phyloP scores from a whole-genome alignment of 2,113 vertebrate species.

The Reinhardtius hippoglossoides region DNA sequence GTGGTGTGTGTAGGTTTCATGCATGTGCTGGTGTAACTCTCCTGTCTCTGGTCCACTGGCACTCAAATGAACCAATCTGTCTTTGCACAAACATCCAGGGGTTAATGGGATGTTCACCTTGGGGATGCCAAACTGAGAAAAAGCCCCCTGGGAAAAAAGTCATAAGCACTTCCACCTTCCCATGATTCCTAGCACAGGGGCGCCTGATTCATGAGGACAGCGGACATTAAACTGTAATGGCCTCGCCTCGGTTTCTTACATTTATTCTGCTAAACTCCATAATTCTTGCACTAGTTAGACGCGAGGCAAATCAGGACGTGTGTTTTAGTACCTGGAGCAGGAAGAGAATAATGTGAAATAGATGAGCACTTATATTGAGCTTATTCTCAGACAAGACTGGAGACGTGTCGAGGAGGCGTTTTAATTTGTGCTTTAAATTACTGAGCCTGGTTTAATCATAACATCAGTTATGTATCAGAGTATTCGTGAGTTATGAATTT shows the following conservation, averaged over 20 bases:
- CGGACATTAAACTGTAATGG: conserved; percentile 63
- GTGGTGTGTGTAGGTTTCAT: background rate
- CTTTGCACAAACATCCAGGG: conserved; percentile 60
- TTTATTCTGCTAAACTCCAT: conserved; percentile 42
- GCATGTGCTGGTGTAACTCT: conserved; percentile 27
- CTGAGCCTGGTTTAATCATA: background rate
- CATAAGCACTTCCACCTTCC: conserved; percentile 23
- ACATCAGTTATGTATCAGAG: background rate
- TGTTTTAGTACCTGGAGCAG: background rate
- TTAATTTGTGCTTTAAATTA: conserved; percentile 6
- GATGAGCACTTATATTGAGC: background rate
- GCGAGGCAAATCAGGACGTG: conserved; percentile 8
- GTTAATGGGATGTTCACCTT: conserved; percentile 73
- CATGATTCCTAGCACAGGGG: conserved; percentile 24
- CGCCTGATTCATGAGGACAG: conserved; percentile 54
- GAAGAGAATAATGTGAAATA: background rate
- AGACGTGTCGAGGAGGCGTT: background rate
- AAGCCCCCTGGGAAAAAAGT: conserved; percentile 43
- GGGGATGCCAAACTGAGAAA: conserved; percentile 57
- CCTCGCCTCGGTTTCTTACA: conserved; percentile 23
- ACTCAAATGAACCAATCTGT: conserved; percentile 65
- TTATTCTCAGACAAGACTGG: conserved; percentile 4
- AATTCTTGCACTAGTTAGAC: conserved; percentile 47
- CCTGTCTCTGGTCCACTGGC: conserved; percentile 52
- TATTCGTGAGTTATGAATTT: background rate